Percentiles rank a stretch among this genome's conserved stretches.
phyloP scores from a whole-genome alignment of 2,113 vertebrate species.

The Cygnus atratus region DNA sequence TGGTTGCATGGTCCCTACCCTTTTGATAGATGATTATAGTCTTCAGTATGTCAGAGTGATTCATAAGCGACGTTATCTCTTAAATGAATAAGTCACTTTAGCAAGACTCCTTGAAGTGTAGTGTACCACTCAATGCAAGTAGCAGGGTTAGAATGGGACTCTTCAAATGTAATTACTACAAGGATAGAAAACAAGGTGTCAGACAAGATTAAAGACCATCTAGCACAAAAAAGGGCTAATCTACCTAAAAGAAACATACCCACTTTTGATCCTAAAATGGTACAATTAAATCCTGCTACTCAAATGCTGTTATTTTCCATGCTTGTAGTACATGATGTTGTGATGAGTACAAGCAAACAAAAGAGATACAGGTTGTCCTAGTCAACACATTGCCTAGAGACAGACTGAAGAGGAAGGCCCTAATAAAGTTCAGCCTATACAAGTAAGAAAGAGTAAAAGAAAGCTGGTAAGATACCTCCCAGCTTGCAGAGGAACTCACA shows the following conservation, averaged over 20 bases:
- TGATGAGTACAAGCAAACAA: neutral
- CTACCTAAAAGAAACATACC: neutral
- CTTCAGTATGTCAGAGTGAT: neutral
- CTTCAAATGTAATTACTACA: neutral
- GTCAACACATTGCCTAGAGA: neutral
- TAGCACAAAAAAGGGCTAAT: neutral
- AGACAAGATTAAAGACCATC: neutral
- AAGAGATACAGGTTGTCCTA: neutral
- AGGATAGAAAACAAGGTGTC: neutral
- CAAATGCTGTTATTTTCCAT: neutral
- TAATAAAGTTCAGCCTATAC: neutral
- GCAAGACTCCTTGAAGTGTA: neutral
- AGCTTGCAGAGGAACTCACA: neutral
- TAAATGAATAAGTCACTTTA: neutral
- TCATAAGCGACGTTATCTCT: neutral
- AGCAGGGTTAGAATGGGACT: neutral
- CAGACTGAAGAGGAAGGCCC: neutral
- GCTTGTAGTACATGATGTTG: neutral
- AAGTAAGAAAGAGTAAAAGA: neutral
- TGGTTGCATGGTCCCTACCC: neutral
- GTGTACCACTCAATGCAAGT: neutral
- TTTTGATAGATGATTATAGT: slow-evolving; percentile 7
- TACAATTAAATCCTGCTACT: neutral
- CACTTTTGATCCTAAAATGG: neutral
- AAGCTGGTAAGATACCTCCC: neutral